phyloP scores from a whole-genome alignment of 1,140 invertebrate genomes.

The Anoplolepis gracilipes region DNA sequence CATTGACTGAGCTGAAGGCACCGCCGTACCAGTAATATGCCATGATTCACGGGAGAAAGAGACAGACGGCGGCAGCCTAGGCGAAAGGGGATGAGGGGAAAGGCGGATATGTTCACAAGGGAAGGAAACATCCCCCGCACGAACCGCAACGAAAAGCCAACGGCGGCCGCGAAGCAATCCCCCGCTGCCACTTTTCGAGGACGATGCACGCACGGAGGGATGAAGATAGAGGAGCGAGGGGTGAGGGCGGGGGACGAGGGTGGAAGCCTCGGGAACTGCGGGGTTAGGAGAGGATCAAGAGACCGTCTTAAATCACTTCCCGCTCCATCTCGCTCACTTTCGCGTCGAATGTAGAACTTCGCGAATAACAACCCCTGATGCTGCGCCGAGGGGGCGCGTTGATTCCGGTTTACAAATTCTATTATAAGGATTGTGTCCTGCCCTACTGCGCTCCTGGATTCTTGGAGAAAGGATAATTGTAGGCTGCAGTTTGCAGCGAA shows the following conservation, averaged over 20 bases:
- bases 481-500: neutral
- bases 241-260: neutral
- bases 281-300: constrained; percentile 34
- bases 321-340: constrained; percentile 51
- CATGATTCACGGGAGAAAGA: constrained; percentile 68
- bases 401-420: constrained; percentile 64
- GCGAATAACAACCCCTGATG: constrained; percentile 54
- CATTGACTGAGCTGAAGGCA: constrained; percentile 77
- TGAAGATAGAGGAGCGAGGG: constrained; percentile 44
- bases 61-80: constrained; percentile 33
- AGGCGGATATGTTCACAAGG: constrained; percentile 77
- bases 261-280: neutral
- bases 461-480: constrained; percentile 24
- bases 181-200: constrained; percentile 65
- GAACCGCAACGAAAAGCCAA: constrained; percentile 81
- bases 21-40: constrained; percentile 75
- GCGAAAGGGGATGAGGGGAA: constrained; percentile 27
- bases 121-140: constrained; percentile 81
- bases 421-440: constrained; percentile 64
- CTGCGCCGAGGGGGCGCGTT: constrained; percentile 10
- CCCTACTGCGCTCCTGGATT: neutral
- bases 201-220: constrained; percentile 65
- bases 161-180: constrained; percentile 75
- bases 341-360: neutral
- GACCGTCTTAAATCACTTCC: constrained; percentile 77